Percentiles rank a stretch among this genome's conserved stretches.
Conservation (phyloP, 1,140 invertebrate genomes). For the Drosophila baimaii region DNA sequence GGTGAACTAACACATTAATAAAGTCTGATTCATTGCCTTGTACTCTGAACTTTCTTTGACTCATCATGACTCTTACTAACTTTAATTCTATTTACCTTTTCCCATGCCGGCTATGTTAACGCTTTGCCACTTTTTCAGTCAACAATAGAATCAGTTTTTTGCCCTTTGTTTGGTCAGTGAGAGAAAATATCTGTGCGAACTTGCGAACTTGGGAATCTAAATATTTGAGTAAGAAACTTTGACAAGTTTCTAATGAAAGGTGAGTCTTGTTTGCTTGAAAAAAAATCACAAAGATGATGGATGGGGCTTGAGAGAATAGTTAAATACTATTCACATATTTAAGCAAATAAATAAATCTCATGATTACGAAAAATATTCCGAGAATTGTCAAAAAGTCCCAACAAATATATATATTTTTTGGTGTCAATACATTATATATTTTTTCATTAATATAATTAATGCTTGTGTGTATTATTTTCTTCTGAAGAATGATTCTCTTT, state of each 20-base stretch:
- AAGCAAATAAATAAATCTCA: neutral
- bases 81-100: conserved; percentile 14
- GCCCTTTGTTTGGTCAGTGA: conserved; percentile 17
- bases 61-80: conserved; percentile 12
- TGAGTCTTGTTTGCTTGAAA: conserved; percentile 11
- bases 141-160: conserved; percentile 43
- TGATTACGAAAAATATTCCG: no score
- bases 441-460: no score
- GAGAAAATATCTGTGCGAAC: conserved; percentile 38
- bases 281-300: neutral
- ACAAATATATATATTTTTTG: no score
- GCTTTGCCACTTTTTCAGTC: conserved; percentile 16
- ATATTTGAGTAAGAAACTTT: conserved; percentile 30
- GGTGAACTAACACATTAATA: neutral
- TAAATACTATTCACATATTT: neutral
- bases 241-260: conserved; percentile 29
- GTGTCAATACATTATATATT: no score
- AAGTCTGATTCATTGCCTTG: conserved; percentile 7
- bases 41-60: conserved; percentile 35
- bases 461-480: no score
- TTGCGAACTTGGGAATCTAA: conserved; percentile 30
- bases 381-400: no score
- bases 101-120: neutral
- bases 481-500: neutral
- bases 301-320: neutral